Evolutionary conservation across 2,113 vertebrate genomes (phyloP).

Genomic region (Aspidoscelis tigris): DNA sequence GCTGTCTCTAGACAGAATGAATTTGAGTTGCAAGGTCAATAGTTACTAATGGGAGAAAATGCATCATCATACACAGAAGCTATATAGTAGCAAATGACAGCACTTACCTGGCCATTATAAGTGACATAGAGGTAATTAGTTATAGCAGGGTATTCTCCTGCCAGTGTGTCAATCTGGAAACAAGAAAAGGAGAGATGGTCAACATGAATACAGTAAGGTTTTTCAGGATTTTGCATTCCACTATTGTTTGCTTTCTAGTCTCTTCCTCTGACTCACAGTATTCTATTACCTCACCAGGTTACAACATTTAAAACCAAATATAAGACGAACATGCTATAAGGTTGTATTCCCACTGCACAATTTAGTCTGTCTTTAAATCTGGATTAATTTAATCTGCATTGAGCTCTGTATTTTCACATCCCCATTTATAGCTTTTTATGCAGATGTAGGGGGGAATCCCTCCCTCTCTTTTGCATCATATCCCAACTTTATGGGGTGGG

Average conservation of each 20-base stretch:
- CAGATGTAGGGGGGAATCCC: too few species aligned
- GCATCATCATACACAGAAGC: slow-evolving; percentile 22
- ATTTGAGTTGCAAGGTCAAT: slow-evolving; percentile 25
- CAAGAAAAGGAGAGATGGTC: neutral
- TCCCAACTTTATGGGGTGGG: too few species aligned
- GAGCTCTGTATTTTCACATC: too few species aligned
- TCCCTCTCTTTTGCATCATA: too few species aligned
- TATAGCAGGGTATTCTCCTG: slow-evolving; percentile 92
- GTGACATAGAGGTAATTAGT: slow-evolving; percentile 95
- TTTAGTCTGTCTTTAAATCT: too few species aligned
- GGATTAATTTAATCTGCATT: too few species aligned
- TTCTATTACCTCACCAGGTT: neutral
- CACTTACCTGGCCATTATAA: slow-evolving; percentile 90
- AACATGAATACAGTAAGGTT: neutral
- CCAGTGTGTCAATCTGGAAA: slow-evolving; percentile 91
- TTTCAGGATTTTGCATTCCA: neutral
- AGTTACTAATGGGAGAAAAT: neutral
- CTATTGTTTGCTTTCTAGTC: slow-evolving; percentile 9
- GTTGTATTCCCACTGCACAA: too few species aligned
- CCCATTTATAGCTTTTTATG: too few species aligned
- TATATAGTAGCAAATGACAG: neutral
- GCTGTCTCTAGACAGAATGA: neutral
- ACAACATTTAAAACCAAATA: too few species aligned
- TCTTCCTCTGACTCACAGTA: neutral
- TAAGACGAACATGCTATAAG: too few species aligned